Conservation (phyloP, 2,888 invertebrate genomes). For the Tiliacea citrago region DNA sequence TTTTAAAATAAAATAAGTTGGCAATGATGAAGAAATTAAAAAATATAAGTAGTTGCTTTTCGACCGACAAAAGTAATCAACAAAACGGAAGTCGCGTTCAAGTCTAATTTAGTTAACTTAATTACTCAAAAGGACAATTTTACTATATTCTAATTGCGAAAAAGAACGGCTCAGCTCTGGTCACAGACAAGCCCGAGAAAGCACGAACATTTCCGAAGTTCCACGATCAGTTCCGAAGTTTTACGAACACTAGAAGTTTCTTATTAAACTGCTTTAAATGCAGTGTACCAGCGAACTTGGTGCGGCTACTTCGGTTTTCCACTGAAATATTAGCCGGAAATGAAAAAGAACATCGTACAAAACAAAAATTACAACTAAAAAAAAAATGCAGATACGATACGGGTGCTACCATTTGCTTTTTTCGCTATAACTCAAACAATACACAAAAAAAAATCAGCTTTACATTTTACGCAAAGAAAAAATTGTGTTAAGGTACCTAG, state of each 20-base stretch:
- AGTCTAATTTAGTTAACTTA: constrained; percentile 6
- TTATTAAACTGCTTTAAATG: constrained; percentile 59
- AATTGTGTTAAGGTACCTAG: no score
- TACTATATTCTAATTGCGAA: constrained; percentile 20
- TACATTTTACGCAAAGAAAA: background rate
- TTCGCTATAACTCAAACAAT: background rate
- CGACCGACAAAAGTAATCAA: background rate
- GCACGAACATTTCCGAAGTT: constrained; percentile 43
- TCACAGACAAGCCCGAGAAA: constrained; percentile 7
- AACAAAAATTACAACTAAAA: background rate
- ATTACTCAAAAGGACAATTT: constrained; percentile 35
- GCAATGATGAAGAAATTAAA: no score
- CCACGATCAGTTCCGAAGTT: constrained; percentile 40
- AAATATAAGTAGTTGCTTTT: background rate
- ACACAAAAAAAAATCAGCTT: background rate
- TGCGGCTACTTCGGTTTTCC: constrained; percentile 17
- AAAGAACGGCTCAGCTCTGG: constrained; percentile 7
- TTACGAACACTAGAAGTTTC: constrained; percentile 48
- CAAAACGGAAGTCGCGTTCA: background rate
- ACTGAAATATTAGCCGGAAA: background rate
- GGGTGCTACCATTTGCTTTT: background rate
- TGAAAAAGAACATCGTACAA: background rate
- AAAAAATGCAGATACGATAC: background rate
- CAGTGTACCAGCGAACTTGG: constrained; percentile 47
- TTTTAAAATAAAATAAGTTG: no score